Evolutionary conservation across 2,888 invertebrate species (phyloP).

Genomic region (Erebia epiphron): DNA sequence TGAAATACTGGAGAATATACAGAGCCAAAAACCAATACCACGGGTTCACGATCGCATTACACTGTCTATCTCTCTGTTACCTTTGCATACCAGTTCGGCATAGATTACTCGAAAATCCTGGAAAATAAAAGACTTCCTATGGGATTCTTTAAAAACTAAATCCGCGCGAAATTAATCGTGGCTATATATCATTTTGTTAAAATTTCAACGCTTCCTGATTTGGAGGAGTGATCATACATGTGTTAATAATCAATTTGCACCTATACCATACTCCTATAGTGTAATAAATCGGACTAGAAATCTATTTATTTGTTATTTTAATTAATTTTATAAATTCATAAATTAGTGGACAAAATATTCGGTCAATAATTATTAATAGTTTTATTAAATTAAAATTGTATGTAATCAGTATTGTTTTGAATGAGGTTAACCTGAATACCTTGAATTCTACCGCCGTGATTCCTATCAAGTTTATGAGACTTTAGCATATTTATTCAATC

Average conservation of each 20-base stretch:
- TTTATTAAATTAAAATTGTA: conserved; percentile 9
- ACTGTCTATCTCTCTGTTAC: neutral
- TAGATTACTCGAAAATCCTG: too few species aligned
- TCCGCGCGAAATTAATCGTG: too few species aligned
- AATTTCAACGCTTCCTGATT: too few species aligned
- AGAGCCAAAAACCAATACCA: conserved; percentile 28
- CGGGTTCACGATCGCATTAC: conserved; percentile 15
- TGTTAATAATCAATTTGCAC: too few species aligned
- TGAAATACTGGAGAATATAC: conserved; percentile 43
- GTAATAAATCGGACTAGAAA: neutral
- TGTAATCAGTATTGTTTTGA: conserved; percentile 26
- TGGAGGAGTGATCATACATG: too few species aligned
- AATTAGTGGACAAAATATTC: neutral
- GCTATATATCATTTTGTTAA: too few species aligned
- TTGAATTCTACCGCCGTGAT: conserved; percentile 18
- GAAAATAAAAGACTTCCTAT: neutral
- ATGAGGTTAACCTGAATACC: conserved; percentile 34
- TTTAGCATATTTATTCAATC: conserved; percentile 24
- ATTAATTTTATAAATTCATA: conserved; percentile 1
- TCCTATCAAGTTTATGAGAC: conserved; percentile 11
- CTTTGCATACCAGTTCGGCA: too few species aligned
- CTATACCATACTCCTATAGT: too few species aligned
- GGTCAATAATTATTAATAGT: neutral
- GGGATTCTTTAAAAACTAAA: too few species aligned
- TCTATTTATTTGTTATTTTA: neutral